A percentile compares a stretch with the other conserved stretches of the same genome.
Evolutionary conservation across 1,140 invertebrate genomes (phyloP).

Genomic region (Sycobia sp.): DNA sequence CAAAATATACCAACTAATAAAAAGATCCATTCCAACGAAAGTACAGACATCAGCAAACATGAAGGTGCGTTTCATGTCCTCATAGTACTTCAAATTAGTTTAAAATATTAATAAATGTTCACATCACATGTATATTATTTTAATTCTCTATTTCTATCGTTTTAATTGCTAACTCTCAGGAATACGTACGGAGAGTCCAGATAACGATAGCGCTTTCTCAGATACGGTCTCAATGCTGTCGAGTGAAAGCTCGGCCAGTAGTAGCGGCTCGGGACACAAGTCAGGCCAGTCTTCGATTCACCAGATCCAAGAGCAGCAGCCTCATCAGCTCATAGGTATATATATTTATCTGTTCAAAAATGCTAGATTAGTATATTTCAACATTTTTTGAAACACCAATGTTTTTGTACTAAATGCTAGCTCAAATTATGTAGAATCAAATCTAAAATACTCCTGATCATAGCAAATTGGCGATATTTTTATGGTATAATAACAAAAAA

Average conservation of each 20-base stretch:
- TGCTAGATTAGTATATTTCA: no score
- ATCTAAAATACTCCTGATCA: no score
- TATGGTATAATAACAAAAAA: no score
- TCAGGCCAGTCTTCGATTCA: constrained; percentile 60
- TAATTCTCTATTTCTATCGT: no score
- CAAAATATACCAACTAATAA: constrained; percentile 50
- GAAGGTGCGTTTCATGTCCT: constrained; percentile 40
- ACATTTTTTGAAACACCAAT: no score
- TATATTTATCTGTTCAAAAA: constrained; percentile 16
- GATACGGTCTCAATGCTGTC: constrained; percentile 92
- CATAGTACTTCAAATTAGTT: not conserved
- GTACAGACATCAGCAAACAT: constrained; percentile 55
- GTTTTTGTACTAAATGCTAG: no score
- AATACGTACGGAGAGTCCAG: constrained; percentile 85
- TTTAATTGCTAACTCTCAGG: no score
- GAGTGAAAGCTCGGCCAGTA: constrained; percentile 87
- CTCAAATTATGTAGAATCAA: no score
- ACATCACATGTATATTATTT: no score
- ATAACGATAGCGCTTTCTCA: constrained; percentile 97
- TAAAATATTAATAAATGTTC: not conserved
- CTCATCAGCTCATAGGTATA: constrained; percentile 57
- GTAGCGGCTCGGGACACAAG: constrained; percentile 72
- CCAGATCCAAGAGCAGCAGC: constrained; percentile 54
- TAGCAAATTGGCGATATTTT: no score
- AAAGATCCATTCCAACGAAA: constrained; percentile 51